Conservation (phyloP, 92 coral and sea anemone species). For the Zoanthus solanderi region DNA sequence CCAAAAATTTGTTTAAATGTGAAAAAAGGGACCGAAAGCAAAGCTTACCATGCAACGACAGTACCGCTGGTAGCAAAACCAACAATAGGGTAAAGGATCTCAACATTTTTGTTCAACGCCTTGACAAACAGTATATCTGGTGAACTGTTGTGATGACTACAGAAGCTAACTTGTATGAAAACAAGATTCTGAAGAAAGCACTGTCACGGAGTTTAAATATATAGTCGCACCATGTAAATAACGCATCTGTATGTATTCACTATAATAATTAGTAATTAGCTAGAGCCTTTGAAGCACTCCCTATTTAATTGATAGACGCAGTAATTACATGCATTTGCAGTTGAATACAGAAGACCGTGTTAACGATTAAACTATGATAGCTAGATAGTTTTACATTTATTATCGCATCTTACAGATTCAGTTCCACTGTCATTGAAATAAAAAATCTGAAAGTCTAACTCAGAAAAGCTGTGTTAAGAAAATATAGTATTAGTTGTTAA, state of each 20-base stretch:
- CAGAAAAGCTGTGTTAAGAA: no score
- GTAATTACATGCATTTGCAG: no score
- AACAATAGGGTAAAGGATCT: not conserved
- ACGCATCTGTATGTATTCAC: not conserved
- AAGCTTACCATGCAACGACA: not conserved
- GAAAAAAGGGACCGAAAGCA: not conserved
- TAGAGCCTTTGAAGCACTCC: not conserved
- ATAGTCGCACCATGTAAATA: not conserved
- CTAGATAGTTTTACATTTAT: no score
- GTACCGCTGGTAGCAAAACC: not conserved
- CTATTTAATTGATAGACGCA: no score
- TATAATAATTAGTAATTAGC: not conserved
- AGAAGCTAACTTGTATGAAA: not conserved
- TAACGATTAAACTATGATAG: no score
- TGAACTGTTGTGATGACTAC: not conserved
- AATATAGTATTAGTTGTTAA: no score
- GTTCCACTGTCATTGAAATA: no score
- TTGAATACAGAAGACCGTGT: no score
- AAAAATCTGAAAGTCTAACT: no score
- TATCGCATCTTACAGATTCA: no score
- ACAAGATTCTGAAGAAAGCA: not conserved
- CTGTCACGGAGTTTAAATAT: not conserved
- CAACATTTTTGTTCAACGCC: not conserved
- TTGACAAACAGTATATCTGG: no score
- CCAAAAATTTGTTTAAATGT: not conserved